These are phyloP conservation scores for Orientallactaga bullata DNA, from an alignment of 2,113 vertebrate genomes.

Conservation along the genomic window DNA sequence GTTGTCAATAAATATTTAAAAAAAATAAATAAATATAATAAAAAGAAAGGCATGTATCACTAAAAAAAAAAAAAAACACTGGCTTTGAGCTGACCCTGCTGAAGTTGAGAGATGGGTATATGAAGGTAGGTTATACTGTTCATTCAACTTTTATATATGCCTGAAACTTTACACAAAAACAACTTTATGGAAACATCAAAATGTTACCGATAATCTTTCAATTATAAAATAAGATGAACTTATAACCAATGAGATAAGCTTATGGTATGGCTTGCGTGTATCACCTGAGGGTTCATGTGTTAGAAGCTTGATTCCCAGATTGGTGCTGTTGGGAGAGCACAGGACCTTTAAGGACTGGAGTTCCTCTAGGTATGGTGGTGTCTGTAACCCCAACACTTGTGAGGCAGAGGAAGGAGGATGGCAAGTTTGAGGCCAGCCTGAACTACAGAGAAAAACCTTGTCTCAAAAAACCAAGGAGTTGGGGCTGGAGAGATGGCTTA, in stretches of 20 bases:
- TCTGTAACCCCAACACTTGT: not conserved
- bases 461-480: not conserved
- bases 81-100: not conserved
- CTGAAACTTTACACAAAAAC: not conserved
- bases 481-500: not conserved
- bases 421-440: not conserved
- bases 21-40: too few species aligned
- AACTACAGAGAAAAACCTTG: not conserved
- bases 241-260: not conserved
- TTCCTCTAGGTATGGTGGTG: not conserved
- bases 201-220: not conserved
- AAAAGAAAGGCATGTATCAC: too few species aligned
- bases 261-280: not conserved
- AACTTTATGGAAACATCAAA: slow-evolving; percentile 2
- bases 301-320: not conserved
- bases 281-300: too few species aligned
- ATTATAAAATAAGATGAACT: not conserved
- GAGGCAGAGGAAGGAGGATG: not conserved
- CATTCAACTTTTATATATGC: not conserved
- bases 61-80: too few species aligned
- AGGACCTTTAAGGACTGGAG: not conserved
- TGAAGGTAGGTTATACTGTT: too few species aligned
- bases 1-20: too few species aligned
- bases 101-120: rapidly evolving
- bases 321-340: not conserved